A percentile compares a stretch with the other conserved stretches of the same genome.
Conservation (phyloP, 2,113 vertebrate genomes). For the Grantiella picta region DNA sequence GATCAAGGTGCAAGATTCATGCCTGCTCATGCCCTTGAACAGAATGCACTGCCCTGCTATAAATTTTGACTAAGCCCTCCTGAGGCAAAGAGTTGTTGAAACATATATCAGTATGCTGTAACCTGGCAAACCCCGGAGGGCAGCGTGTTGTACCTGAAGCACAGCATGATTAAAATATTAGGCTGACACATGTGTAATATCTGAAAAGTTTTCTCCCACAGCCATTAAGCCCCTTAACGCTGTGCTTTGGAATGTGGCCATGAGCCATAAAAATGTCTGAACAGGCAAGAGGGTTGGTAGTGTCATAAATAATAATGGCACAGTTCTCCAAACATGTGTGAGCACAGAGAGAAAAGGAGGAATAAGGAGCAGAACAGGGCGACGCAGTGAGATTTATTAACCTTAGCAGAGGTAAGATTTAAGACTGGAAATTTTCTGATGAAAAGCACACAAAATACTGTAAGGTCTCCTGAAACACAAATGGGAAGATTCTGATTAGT, state of each 20-base stretch:
- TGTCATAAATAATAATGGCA: slow-evolving; percentile 38
- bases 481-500: background rate
- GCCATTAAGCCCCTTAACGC: slow-evolving; percentile 21
- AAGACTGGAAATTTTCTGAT: slow-evolving; percentile 4
- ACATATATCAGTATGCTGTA: background rate
- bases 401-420: slow-evolving; percentile 12
- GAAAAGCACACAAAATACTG: background rate
- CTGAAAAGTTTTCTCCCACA: slow-evolving; percentile 46
- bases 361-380: background rate
- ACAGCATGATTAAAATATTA: slow-evolving; percentile 39
- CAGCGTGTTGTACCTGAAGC: background rate
- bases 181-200: background rate
- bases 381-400: slow-evolving; percentile 29
- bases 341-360: background rate
- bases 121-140: background rate
- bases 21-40: background rate
- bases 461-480: background rate
- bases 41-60: background rate
- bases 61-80: slow-evolving; percentile 9
- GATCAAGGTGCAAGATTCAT: background rate
- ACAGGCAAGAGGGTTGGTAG: background rate
- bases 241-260: slow-evolving; percentile 52
- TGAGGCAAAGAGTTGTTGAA: background rate
- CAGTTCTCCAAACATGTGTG: background rate
- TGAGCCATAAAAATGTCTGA: slow-evolving; percentile 45